These are phyloP conservation scores for Tupaia chinensis DNA, from an alignment of 2,113 vertebrate species.

Conservation along the genomic window DNA sequence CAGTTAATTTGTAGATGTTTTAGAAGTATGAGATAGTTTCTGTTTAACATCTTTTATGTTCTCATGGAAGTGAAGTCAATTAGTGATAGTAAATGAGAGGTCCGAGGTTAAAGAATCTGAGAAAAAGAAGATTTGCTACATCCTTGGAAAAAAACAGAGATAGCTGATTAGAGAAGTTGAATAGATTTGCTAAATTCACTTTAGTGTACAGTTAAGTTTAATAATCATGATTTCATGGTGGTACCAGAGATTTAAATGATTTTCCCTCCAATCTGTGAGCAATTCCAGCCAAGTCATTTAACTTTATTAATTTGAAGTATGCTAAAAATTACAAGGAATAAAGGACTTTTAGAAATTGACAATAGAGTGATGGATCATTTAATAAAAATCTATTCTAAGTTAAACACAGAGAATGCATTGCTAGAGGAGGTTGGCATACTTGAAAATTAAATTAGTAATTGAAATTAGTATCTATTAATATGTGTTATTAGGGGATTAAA, in stretches of 20 bases:
- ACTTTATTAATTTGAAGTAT: neutral
- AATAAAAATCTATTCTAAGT: neutral
- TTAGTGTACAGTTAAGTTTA: neutral
- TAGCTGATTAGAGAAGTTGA: neutral
- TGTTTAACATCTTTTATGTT: neutral
- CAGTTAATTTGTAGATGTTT: neutral
- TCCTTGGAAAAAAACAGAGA: neutral
- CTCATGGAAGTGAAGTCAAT: neutral
- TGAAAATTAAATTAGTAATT: neutral
- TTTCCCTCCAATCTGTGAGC: neutral
- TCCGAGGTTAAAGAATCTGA: neutral
- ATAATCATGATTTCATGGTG: conserved; percentile 18
- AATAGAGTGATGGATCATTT: neutral
- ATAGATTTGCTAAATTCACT: neutral
- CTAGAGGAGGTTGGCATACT: neutral
- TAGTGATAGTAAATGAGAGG: neutral
- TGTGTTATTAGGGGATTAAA: neutral
- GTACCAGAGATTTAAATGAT: neutral
- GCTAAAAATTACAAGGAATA: neutral
- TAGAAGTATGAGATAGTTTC: neutral
- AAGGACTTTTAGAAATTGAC: neutral
- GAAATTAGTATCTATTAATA: neutral
- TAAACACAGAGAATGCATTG: neutral
- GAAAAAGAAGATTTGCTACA: neutral
- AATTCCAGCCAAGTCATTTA: neutral